Evolutionary conservation across 2,797 vertebrate genomes (phyloP), one percentile per base, ranked within the genome.

Genomic region (Spinus pinus): DNA sequence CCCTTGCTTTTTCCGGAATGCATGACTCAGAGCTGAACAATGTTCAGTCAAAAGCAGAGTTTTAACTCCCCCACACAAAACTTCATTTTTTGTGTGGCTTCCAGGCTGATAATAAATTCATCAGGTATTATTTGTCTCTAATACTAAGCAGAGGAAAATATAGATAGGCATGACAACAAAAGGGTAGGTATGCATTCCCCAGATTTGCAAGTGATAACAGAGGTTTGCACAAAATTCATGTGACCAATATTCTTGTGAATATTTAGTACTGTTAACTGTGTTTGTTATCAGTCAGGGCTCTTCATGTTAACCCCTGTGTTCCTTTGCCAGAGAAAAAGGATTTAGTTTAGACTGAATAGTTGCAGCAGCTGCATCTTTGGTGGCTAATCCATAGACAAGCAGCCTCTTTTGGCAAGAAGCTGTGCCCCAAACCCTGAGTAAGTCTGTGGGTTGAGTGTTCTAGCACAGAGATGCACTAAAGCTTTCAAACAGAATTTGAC

Each of bases 1-100:
- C 74, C 82, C 56, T 85, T 86, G 46, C 33, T 88, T 67, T 73
- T 86, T 39, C 74, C 73, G 61, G 73, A 91, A 86, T 66, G 44
- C 44, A 65, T 91, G 90, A 96, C 78, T 93, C 86, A 84, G 88
- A 82, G 42, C 18, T 47, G 53, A 92, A 79, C 30, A 89, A 74
- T 13, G 30, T 70, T 80, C 64, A 41, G 35, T 73, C 53, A 85
- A 57, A 89, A 93, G 9, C 0, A 1, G 5, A 35, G 3, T 35
- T 88, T 70, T 67, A 91, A 60, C 65, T 67, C 22, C 75, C 28
- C 27, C 39, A 67, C 35, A 56, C 61, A 85, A 79, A 88, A 64
- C 14, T 46, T 67, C 7, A 8, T 13, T 47, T 75, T 80, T 42
- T 44, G 10, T 58, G 16, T 22, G 9, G 67, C 31, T 94, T 92